Evolutionary conservation across 2,888 invertebrate genomes (phyloP), one percentile per base, ranked within the genome.

Genomic region (Seira ritae): DNA sequence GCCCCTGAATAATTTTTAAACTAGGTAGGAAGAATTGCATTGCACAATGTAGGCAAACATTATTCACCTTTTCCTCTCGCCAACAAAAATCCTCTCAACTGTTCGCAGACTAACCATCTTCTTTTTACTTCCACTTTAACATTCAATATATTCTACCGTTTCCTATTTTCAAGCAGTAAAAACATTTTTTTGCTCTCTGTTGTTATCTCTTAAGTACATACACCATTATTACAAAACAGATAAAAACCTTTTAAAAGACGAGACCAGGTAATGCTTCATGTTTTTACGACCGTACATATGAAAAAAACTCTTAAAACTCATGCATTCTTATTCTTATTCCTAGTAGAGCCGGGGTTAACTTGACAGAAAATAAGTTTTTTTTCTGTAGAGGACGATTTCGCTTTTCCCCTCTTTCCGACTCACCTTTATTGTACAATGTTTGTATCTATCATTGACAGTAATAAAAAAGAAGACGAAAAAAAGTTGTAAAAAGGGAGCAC

Each of bases 401-500:
- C 60, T 20, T 60, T 23, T 24, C 55, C 60, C 37, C 31, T 76
- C 60, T n/a, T 65, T 67, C 20, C 66, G 65, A 24, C 75, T 75
- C 67, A 37, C 69, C 78, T 78, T 70, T 20, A 24, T 20, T 42
- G 22, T 20, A 70, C 17, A 69, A 66, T 60, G 8, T 50, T 42
- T 24, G 24, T n/a, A n/a, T n/a, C n/a, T 23, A 19, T 67, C 42
- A 70, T 69, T 71, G 72, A 72, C 70, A 84, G 66, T 67, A 67
- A 70, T 79, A 79, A 84, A 80, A 80, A 69, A 74, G 79, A 77
- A n/a, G n/a, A 68, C 23, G 70, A 76, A 24, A 77, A 65, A 84
- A 86, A 86, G 84, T 80, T 86, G 80, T 80, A 84, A 86, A 86
- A 73, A 17, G 37, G 42, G 80, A 74, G 80, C 84, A 75, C 77